These are phyloP conservation scores for Synergus gifuensis DNA, from an alignment of 2,888 invertebrate genomes.

Conservation along the genomic window DNA sequence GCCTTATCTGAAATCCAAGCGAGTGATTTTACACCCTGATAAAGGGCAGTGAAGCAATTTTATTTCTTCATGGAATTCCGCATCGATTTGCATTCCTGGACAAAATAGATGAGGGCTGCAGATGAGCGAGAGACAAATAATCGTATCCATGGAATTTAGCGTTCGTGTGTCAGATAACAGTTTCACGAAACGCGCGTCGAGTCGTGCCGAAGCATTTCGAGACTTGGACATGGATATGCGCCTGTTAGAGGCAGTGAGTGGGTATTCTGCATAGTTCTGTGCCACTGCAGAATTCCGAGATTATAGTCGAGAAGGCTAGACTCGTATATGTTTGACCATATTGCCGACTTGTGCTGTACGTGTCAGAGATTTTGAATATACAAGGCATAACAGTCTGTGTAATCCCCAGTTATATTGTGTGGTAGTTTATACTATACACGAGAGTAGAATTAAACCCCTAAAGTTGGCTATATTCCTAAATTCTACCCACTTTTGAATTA, in stretches of 20 bases:
- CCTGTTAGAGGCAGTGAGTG: conserved; percentile 35
- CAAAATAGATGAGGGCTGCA: conserved; percentile 1
- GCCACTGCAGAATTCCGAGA: conserved; percentile 42
- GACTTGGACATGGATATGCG: conserved; percentile 50
- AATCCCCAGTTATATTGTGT: not conserved
- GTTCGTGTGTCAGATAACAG: conserved; percentile 48
- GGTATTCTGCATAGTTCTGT: conserved; percentile 50
- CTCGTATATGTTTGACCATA: conserved; percentile 35
- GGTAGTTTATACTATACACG: not conserved
- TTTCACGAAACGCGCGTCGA: conserved; percentile 53
- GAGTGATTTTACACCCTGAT: conserved; percentile 37
- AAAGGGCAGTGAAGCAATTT: conserved; percentile 8
- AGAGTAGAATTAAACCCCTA: not conserved
- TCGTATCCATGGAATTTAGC: conserved; percentile 20
- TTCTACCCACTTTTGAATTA: not conserved
- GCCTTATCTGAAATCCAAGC: conserved; percentile 23
- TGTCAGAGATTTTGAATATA: conserved; percentile 20
- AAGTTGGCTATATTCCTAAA: not conserved
- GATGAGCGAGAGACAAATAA: conserved; percentile 16
- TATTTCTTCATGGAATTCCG: not conserved
- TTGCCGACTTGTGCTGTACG: conserved; percentile 10
- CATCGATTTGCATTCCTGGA: not conserved
- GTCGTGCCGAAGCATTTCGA: conserved; percentile 53
- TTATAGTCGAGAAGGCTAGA: conserved; percentile 30
- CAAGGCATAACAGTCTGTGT: not conserved